Conservation (phyloP, 64 coral and sea anemone species). For the Hydrozoanthus tunicans region DNA sequence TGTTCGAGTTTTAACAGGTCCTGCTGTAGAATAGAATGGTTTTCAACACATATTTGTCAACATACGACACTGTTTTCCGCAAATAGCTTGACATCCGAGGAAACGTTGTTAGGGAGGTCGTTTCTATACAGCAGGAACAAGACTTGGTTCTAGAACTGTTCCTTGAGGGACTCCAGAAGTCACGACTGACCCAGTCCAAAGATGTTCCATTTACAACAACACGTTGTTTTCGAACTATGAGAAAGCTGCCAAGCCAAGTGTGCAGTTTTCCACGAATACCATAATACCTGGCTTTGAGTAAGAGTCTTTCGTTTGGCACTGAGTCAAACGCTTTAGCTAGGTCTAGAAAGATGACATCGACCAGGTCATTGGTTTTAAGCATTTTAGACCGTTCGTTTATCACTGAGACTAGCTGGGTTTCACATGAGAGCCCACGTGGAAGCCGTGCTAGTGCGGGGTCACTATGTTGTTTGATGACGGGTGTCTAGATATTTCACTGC, state of each 20-base stretch:
- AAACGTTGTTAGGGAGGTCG: not conserved
- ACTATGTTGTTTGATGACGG: not conserved
- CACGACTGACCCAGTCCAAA: not conserved
- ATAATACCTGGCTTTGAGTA: not conserved
- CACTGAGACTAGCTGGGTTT: conserved; percentile 37
- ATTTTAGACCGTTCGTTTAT: conserved; percentile 32
- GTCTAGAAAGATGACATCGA: conserved; percentile 46
- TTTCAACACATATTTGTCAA: conserved; percentile 28
- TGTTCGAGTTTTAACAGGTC: conserved; percentile 38
- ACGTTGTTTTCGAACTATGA: not conserved
- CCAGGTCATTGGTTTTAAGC: conserved; percentile 25
- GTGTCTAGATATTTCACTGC: conserved; percentile 26
- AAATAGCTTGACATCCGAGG: conserved; percentile 26
- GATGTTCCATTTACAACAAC: conserved; percentile 4
- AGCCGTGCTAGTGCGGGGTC: conserved; percentile 27
- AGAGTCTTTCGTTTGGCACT: not conserved
- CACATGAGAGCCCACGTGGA: conserved; percentile 37
- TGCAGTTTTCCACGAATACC: not conserved
- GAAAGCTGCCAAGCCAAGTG: not conserved
- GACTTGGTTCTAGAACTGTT: not conserved
- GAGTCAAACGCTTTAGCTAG: conserved; percentile 17
- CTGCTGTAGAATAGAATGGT: conserved; percentile 31
- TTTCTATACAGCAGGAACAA: not conserved
- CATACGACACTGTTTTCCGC: conserved; percentile 2
- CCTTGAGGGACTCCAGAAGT: not conserved